Evolutionary conservation across 2,888 invertebrate species (phyloP), one percentile per base, ranked within the genome.

Genomic region (Oscheius myriophilus): DNA sequence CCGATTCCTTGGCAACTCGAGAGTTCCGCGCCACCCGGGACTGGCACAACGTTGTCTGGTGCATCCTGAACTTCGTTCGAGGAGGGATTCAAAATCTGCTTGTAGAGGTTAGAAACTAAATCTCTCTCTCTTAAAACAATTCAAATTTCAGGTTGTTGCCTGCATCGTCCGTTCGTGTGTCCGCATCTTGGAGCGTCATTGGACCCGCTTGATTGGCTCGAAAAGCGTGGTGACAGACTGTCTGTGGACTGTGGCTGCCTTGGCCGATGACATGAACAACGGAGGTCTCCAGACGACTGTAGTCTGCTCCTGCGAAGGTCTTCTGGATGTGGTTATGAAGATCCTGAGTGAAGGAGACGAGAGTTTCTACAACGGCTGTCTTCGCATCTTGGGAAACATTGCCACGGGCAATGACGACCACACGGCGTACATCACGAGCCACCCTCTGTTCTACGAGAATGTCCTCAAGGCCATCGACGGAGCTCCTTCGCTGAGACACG

Each of bases 381-480:
- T 77, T 7, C 77, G 77, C 12, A 57, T 75, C n/a, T 54, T 77
- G 16, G 77, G 77, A n/a, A 77, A 77, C 53, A 59, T 77, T 39
- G 77, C 72, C 1, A 75, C 75, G 4, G 77, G 77, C 16, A 72
- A 68, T 51, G 72, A 72, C 21, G 43, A 18, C 18, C 76, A 77
- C 43, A 77, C 76, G 9, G 71, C 67, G 41, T 53, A 49, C 12
- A 26, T 77, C 2, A 23, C 70, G 9, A 55, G 53, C 11, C 18
- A 55, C 18, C 62, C 67, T 6, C 51, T 39, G 9, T 74, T 77
- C 43, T 43, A 67, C 23, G 12, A 51, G 14, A 69, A 69, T 39
- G 14, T 77, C 43, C 68, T 68, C 25, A 52, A 52, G 43, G 42
- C 23, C 23, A n/a, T 53, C 16, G 41, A 33, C 33, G 63, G 25